Percentiles rank a stretch among this genome's conserved stretches.
Evolutionary conservation across 2,113 vertebrate species (phyloP).

Genomic region (Zosterops lateralis): DNA sequence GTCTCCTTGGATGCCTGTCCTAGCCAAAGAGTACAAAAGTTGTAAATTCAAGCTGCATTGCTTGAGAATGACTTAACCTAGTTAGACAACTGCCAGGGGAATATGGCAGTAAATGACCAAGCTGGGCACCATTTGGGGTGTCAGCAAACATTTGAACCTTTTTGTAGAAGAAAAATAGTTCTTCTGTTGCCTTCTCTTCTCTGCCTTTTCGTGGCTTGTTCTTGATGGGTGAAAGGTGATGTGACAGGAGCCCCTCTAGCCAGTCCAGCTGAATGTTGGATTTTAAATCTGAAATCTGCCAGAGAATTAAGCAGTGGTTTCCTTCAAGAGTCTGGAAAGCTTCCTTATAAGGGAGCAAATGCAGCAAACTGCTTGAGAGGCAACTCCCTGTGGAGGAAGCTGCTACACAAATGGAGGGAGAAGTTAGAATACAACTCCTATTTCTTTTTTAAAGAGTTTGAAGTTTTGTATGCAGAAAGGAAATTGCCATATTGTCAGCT

Average conservation of each 20-base stretch:
- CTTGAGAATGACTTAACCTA: background rate
- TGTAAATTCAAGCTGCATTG: background rate
- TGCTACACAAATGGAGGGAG: background rate
- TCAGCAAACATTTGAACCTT: background rate
- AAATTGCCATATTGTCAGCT: background rate
- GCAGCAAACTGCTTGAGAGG: background rate
- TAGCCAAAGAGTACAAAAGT: background rate
- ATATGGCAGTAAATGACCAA: background rate
- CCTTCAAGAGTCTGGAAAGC: background rate
- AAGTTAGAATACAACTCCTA: background rate
- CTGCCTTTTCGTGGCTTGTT: background rate
- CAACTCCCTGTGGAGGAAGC: background rate
- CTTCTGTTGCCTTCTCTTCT: background rate
- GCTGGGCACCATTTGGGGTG: background rate
- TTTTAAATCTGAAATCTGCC: background rate
- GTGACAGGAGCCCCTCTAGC: background rate
- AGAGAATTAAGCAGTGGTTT: background rate
- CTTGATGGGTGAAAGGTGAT: background rate
- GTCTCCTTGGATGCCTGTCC: background rate
- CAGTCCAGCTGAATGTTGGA: background rate
- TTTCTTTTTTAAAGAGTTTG: background rate
- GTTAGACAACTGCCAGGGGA: background rate
- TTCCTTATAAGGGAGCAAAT: slow-evolving; percentile 26
- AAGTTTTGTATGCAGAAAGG: background rate
- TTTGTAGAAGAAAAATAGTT: background rate